Percentiles rank a stretch among this genome's conserved stretches.
These are phyloP conservation scores for Montipora foliosa DNA, from an alignment of 64 coral and sea anemone genomes.

Conservation along the genomic window DNA sequence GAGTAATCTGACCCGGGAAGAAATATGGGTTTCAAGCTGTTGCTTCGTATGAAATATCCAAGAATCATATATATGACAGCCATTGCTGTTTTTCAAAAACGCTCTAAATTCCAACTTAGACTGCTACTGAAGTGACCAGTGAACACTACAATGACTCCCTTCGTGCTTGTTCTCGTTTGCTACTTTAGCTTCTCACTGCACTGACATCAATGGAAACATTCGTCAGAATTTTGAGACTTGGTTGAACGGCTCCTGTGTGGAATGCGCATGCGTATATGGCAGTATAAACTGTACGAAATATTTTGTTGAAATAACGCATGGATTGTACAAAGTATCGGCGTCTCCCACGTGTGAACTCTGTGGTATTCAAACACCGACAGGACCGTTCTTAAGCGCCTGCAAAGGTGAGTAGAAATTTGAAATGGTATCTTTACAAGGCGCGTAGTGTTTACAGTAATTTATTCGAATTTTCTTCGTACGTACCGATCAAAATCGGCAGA, in stretches of 20 bases:
- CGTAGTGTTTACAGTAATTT: background rate
- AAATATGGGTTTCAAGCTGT: no score
- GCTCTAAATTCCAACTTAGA: no score
- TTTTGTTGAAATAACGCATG: background rate
- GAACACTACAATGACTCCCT: background rate
- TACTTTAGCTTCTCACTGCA: background rate
- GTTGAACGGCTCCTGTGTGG: slow-evolving; percentile 30
- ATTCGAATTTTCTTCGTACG: background rate
- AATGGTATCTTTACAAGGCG: background rate
- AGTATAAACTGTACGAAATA: slow-evolving; percentile 19
- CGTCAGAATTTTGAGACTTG: slow-evolving; percentile 15
- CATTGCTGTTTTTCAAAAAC: no score
- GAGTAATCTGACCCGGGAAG: no score
- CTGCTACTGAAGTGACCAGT: no score
- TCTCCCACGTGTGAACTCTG: background rate
- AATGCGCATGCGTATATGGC: slow-evolving; percentile 10
- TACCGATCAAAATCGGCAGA: no score
- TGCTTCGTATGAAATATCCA: no score
- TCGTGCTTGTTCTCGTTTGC: background rate
- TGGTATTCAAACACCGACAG: background rate
- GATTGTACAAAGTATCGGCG: background rate
- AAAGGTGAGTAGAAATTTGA: background rate
- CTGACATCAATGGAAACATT: background rate
- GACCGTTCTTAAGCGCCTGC: background rate
- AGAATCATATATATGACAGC: no score